These are phyloP conservation scores for Potorous gilbertii DNA, from an alignment of 2,797 vertebrate species.

Conservation along the genomic window DNA sequence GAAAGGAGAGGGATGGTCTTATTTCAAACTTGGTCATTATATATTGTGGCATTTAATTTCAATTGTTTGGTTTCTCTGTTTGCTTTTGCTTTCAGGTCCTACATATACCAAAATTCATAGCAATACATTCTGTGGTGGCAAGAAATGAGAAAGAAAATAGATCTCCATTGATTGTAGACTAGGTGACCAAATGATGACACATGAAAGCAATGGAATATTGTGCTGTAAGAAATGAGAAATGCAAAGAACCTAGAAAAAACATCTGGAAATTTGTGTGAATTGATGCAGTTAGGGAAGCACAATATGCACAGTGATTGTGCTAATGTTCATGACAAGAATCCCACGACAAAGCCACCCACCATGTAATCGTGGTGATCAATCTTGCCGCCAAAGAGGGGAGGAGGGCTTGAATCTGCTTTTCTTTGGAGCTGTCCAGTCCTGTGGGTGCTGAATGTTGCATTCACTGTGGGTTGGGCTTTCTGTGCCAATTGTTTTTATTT, in stretches of 20 bases:
- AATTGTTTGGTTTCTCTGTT: not conserved
- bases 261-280: not conserved
- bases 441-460: not conserved
- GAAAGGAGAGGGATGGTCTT: not conserved
- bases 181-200: not conserved
- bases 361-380: not conserved
- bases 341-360: not conserved
- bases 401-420: not conserved
- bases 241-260: not conserved
- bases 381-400: not conserved
- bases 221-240: not conserved
- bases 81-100: not conserved
- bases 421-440: not conserved
- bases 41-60: not conserved
- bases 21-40: not conserved
- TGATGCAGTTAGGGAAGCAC: not conserved
- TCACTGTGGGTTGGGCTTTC: not conserved
- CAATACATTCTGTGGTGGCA: not conserved
- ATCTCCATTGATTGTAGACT: not conserved
- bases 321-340: not conserved
- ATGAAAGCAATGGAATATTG: not conserved
- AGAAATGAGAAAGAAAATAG: not conserved
- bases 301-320: not conserved
- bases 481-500: not conserved
- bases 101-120: not conserved